Percentiles rank a stretch among this genome's conserved stretches.
Conservation (phyloP, 2,113 vertebrate species). For the Periophthalmus modestus region DNA sequence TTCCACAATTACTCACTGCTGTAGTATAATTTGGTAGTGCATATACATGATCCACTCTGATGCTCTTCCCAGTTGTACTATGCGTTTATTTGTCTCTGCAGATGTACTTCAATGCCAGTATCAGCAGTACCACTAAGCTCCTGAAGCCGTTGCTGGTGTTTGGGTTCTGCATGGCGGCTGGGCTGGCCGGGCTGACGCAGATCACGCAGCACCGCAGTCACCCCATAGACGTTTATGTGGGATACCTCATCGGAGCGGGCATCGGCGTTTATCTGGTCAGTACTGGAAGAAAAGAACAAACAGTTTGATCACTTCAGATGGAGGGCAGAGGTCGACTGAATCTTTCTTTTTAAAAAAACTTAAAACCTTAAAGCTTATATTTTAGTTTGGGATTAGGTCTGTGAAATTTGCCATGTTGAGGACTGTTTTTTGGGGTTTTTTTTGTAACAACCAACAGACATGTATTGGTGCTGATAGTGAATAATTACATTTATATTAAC, state of each 20-base stretch:
- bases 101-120: slow-evolving; percentile 97
- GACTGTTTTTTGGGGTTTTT: too few species aligned
- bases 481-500: too few species aligned
- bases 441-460: too few species aligned
- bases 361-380: too few species aligned
- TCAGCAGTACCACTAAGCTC: slow-evolving; percentile 93
- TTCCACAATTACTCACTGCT: too few species aligned
- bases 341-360: too few species aligned
- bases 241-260: slow-evolving; percentile 91
- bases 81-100: slow-evolving; percentile 26
- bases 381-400: too few species aligned
- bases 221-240: slow-evolving; percentile 90
- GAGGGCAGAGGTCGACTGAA: too few species aligned
- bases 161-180: slow-evolving; percentile 88
- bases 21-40: background rate
- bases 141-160: slow-evolving; percentile 95
- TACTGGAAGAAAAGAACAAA: background rate
- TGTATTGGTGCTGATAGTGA: too few species aligned
- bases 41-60: background rate
- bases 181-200: slow-evolving; percentile 91
- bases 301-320: too few species aligned
- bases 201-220: slow-evolving; percentile 97
- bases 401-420: too few species aligned
- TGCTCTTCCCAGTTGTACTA: background rate
- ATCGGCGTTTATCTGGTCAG: slow-evolving; percentile 95